A percentile compares a stretch with the other conserved stretches of the same genome.
phyloP scores from a whole-genome alignment of 2,113 vertebrate genomes.

The Mohoua ochrocephala region DNA sequence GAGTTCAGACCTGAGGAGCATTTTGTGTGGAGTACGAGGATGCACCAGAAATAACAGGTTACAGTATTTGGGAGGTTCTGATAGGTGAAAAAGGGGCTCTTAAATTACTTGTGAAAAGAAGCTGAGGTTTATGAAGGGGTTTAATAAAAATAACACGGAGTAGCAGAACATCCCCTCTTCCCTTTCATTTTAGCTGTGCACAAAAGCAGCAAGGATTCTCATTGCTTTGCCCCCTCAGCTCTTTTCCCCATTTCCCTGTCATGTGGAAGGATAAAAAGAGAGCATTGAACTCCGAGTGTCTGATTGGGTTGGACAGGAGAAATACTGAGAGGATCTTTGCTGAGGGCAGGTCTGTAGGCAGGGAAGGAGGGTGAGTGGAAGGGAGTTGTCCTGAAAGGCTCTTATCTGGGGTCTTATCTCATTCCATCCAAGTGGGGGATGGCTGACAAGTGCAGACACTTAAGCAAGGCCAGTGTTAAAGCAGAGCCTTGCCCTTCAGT shows the following conservation, averaged over 20 bases:
- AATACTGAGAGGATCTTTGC: background rate
- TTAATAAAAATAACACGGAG: background rate
- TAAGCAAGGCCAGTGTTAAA: background rate
- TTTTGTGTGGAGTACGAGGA: background rate
- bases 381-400: constrained; percentile 3
- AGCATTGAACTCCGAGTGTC: background rate
- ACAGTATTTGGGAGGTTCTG: background rate
- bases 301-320: constrained; percentile 3
- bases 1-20: background rate
- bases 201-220: background rate
- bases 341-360: background rate
- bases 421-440: background rate
- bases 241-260: background rate
- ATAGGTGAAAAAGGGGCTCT: background rate
- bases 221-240: background rate
- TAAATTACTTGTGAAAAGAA: background rate
- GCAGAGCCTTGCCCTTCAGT: background rate
- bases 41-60: background rate
- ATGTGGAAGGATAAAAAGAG: background rate
- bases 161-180: background rate
- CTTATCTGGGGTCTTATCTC: background rate
- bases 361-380: background rate
- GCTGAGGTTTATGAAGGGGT: background rate
- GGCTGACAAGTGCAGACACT: background rate
- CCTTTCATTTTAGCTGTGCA: background rate